These are phyloP conservation scores for Carapus acus DNA, from an alignment of 2,797 vertebrate species.

Conservation along the genomic window DNA sequence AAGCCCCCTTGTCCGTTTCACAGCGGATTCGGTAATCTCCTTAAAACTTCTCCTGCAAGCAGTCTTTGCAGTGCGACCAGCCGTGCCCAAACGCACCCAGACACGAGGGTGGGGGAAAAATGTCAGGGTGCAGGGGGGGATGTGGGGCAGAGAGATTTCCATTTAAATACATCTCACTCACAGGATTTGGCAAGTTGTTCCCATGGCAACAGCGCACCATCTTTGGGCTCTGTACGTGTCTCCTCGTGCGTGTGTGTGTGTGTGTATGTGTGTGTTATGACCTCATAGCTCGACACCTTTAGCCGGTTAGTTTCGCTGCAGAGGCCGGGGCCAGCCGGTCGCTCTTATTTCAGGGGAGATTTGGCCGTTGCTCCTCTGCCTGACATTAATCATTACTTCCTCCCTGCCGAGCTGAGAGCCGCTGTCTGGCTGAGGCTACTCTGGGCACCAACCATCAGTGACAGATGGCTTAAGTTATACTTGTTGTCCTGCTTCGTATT, in stretches of 20 bases:
- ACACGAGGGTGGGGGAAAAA: constrained; percentile 33
- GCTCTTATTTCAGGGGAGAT: constrained; percentile 36
- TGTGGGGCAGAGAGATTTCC: constrained; percentile 53
- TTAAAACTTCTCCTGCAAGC: constrained; percentile 54
- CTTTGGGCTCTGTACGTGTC: constrained; percentile 24
- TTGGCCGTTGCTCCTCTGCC: constrained; percentile 25
- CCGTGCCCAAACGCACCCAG: constrained; percentile 51
- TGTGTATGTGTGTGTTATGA: constrained; percentile 35
- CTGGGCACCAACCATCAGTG: neutral
- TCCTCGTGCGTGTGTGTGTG: neutral
- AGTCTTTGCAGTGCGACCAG: constrained; percentile 54
- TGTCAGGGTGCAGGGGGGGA: constrained; percentile 22
- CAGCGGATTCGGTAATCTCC: constrained; percentile 53
- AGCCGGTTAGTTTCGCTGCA: constrained; percentile 62
- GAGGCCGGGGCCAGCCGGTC: constrained; percentile 45
- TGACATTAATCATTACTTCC: constrained; percentile 39
- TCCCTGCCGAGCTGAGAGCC: constrained; percentile 22
- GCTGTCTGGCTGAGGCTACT: neutral
- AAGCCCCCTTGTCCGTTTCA: constrained; percentile 21
- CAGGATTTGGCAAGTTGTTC: constrained; percentile 68
- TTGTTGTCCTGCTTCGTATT: too few species aligned
- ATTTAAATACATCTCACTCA: constrained; percentile 71
- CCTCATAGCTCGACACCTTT: constrained; percentile 60
- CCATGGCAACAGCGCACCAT: constrained; percentile 64
- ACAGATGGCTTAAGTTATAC: constrained; percentile 3